These are phyloP conservation scores for Anoura caudifer DNA, from an alignment of 2,113 vertebrate species.

Conservation along the genomic window DNA sequence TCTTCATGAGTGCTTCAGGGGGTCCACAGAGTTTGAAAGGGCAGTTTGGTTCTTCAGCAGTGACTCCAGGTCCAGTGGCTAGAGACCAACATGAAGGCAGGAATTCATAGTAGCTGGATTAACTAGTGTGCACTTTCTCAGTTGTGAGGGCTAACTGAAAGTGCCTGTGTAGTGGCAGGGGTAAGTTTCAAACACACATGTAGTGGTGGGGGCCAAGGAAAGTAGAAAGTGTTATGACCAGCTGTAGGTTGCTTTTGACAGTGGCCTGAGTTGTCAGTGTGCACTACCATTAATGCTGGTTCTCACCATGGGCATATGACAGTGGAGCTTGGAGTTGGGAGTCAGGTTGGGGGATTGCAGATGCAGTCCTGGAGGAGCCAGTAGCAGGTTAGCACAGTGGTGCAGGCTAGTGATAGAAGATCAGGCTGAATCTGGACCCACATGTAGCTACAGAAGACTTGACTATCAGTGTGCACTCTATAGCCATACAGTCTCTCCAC, in stretches of 20 bases:
- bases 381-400: not conserved
- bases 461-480: not conserved
- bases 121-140: not conserved
- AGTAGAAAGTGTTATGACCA: not conserved
- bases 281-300: not conserved
- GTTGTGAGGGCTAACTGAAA: not conserved
- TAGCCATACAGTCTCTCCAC: not conserved
- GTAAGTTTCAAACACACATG: not conserved
- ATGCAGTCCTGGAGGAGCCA: not conserved
- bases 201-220: not conserved
- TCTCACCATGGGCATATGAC: not conserved
- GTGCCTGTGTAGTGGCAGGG: not conserved
- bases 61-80: not conserved
- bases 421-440: not conserved
- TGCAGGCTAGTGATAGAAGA: not conserved
- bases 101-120: not conserved
- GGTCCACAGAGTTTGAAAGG: not conserved
- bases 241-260: not conserved
- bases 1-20: not conserved
- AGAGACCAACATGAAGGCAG: not conserved
- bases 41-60: not conserved
- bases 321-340: not conserved
- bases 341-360: not conserved
- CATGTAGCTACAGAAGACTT: not conserved
- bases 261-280: not conserved